These are phyloP conservation scores for Sycophila sp. DNA, from an alignment of 1,140 invertebrate genomes.

Conservation along the genomic window DNA sequence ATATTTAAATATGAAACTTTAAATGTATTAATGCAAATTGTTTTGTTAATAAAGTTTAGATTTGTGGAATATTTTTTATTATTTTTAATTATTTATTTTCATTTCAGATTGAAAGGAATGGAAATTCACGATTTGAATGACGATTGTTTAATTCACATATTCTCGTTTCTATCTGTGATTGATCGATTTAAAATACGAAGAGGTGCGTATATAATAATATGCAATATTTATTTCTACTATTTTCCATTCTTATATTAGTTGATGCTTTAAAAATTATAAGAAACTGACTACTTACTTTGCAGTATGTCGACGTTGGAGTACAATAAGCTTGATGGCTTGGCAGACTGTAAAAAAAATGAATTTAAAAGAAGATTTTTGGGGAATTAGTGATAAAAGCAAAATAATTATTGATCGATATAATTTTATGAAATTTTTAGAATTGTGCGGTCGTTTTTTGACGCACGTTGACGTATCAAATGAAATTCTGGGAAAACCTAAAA, in stretches of 20 bases:
- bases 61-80: no score
- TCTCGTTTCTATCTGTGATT: background rate
- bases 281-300: background rate
- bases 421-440: background rate
- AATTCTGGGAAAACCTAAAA: background rate
- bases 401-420: background rate
- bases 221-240: background rate
- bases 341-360: background rate
- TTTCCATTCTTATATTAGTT: background rate
- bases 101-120: no score
- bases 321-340: background rate
- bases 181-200: background rate
- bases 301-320: conserved; percentile 2
- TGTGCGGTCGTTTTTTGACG: background rate
- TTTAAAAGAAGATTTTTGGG: background rate
- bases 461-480: background rate
- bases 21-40: no score
- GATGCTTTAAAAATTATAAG: background rate
- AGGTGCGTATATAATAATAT: background rate
- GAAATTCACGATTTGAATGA: background rate
- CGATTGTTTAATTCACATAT: background rate
- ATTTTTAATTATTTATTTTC: no score
- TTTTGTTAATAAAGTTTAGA: no score
- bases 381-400: background rate
- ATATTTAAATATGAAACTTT: no score